These are phyloP conservation scores for Verasper variegatus DNA, from an alignment of 2,113 vertebrate species.

Conservation along the genomic window DNA sequence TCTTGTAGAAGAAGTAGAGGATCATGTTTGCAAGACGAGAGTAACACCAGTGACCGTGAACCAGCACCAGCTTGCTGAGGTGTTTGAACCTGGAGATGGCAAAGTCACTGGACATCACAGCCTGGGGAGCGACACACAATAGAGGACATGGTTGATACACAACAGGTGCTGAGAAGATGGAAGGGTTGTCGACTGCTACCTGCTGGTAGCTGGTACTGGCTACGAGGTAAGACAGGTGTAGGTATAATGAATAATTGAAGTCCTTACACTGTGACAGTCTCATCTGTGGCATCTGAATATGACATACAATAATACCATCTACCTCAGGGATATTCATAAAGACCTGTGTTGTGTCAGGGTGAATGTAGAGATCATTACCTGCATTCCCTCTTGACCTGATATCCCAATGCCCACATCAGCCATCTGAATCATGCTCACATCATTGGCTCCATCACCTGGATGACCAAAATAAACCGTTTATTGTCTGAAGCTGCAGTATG, in stretches of 20 bases:
- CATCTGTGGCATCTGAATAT: background rate
- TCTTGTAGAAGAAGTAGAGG: constrained; percentile 97
- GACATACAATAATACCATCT: background rate
- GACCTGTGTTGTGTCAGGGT: background rate
- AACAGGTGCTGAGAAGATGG: no score
- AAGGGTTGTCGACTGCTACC: no score
- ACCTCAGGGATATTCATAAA: background rate
- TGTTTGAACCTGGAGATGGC: constrained; percentile 93
- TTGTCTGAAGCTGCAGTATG: background rate
- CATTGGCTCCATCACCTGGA: constrained; percentile 94
- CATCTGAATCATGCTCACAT: constrained; percentile 97
- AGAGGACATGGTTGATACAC: background rate
- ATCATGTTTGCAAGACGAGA: constrained; percentile 92
- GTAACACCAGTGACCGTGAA: constrained; percentile 96
- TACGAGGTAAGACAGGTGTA: no score
- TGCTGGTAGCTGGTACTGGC: no score
- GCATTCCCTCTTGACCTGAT: constrained; percentile 97
- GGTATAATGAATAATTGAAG: no score
- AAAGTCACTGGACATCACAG: constrained; percentile 98
- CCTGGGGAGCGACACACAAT: constrained; percentile 79
- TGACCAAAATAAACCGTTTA: background rate
- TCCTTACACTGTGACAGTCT: background rate
- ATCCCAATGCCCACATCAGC: constrained; percentile 95
- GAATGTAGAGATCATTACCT: constrained; percentile 76
- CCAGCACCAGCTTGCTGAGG: constrained; percentile 91